Base-by-base conservation (phyloP, 2,888 invertebrate species). In the Spilosoma lubricipeda region DNA sequence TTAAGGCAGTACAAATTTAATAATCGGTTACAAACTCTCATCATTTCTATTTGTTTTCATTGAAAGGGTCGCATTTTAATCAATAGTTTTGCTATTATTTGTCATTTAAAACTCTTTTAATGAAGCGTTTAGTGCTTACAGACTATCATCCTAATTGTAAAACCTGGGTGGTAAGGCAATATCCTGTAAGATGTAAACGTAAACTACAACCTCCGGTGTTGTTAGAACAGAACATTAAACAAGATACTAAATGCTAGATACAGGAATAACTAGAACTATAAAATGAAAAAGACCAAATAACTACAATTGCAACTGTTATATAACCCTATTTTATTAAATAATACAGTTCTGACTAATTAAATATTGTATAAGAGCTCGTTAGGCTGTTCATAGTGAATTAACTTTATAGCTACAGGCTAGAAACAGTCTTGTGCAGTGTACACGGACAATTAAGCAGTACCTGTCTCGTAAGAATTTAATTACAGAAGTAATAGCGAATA, bases 1-100 rank as follows among this genome's bases (percentile, higher is more conserved):
- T 67, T 77, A 18, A 42, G 70, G 30, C 13, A 39, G 30, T 59
- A 71, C 52, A 27, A 67, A 65, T 68, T 73, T 7, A 65, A 39
- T 73, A 73, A 73, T 39, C 68, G 45, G 13, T 48, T 63, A 48
- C 63, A 67, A 42, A 67, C 42, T 56, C n/a, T 3, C 42, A 2
- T 45, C 18, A 56, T 30, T 48, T 23, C 33, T 27, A 30, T 45
- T 30, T 27, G 27, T 9, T 30, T 27, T 27, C 1, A 67, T 67
- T 9, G 20, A 45, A 15, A 45, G 13, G 45, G 45, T 45, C 45
- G 0, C 45, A 45, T 15, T 45, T 18, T 45, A 45, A 45, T 3
- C 45, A 15, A 15, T 15, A 13, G 3, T 45, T 45, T 45, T 15
- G 3, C 45, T 0, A 45, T 45, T 18, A 45, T 45, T 18, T 2